Evolutionary conservation across 2,797 vertebrate species (phyloP).

Genomic region (Protosalanx chinensis): DNA sequence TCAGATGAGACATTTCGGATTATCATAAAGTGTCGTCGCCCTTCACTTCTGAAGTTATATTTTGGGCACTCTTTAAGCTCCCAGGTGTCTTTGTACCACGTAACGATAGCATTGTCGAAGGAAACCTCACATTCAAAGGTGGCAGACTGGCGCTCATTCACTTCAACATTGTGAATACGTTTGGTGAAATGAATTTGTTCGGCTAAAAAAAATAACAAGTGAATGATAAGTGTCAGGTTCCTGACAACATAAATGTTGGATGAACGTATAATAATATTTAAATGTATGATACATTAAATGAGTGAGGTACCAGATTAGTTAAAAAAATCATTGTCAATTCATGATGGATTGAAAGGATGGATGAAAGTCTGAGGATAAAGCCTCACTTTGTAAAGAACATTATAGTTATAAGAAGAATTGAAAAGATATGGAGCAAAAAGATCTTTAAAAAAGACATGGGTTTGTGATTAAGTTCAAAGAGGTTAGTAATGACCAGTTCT

Average conservation of each 20-base stretch:
- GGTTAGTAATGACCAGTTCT: conserved; percentile 68
- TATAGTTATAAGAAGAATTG: conserved; percentile 37
- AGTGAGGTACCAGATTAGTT: conserved; percentile 31
- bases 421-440: conserved; percentile 38
- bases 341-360: conserved; percentile 14
- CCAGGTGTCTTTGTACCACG: conserved; percentile 96
- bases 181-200: conserved; percentile 99
- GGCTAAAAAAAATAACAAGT: conserved; percentile 81
- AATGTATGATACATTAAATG: conserved; percentile 45
- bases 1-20: conserved; percentile 94
- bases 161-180: conserved; percentile 97
- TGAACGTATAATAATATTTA: conserved; percentile 32
- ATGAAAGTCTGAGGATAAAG: conserved; percentile 16
- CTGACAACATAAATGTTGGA: conserved; percentile 44
- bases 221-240: conserved; percentile 51
- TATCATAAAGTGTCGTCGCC: conserved; percentile 97
- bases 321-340: conserved; percentile 32
- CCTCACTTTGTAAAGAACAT: conserved; percentile 8
- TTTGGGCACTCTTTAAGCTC: conserved; percentile 92
- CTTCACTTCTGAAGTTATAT: conserved; percentile 94
- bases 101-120: conserved; percentile 95
- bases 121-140: conserved; percentile 98
- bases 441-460: conserved; percentile 28
- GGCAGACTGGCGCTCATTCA: conserved; percentile 93
- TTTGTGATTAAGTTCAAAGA: conserved; percentile 59